Evolutionary conservation across 2,113 vertebrate genomes (phyloP).

Genomic region (Oplegnathus fasciatus): DNA sequence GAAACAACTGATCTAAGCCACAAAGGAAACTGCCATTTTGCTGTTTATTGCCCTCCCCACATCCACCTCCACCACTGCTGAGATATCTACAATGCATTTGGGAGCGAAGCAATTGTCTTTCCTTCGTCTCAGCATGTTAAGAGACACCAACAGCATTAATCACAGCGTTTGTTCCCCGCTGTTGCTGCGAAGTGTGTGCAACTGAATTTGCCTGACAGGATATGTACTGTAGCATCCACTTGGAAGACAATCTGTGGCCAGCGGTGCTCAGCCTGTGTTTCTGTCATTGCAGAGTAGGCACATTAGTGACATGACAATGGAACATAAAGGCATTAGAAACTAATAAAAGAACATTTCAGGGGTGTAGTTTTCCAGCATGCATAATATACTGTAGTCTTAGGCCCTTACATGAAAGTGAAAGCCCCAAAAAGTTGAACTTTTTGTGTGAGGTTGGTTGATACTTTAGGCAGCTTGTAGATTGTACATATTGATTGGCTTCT

Average conservation of each 20-base stretch:
- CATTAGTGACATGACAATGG: slow-evolving; percentile 7
- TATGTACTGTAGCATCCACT: slow-evolving; percentile 41
- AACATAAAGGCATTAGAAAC: slow-evolving; percentile 28
- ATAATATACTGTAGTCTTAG: background rate
- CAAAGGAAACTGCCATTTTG: background rate
- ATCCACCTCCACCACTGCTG: background rate
- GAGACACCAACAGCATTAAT: slow-evolving; percentile 49
- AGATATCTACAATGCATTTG: background rate
- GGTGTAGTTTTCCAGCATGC: background rate
- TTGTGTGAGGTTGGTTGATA: slow-evolving; percentile 11
- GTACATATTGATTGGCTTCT: slow-evolving; percentile 34
- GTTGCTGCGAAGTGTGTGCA: slow-evolving; percentile 16
- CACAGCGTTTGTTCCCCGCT: slow-evolving; percentile 31
- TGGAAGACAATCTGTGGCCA: slow-evolving; percentile 26
- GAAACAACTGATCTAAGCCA: background rate
- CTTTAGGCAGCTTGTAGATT: slow-evolving; percentile 16
- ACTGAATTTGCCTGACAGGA: slow-evolving; percentile 47
- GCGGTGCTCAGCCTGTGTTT: slow-evolving; percentile 31
- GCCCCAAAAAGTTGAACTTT: slow-evolving; percentile 9
- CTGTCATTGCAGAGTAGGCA: slow-evolving; percentile 28
- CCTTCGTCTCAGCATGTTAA: slow-evolving; percentile 36
- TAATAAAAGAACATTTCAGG: background rate
- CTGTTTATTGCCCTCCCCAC: background rate
- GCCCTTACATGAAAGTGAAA: background rate
- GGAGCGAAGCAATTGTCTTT: slow-evolving; percentile 17